Evolutionary conservation across 2,888 invertebrate genomes (phyloP), one percentile per base, ranked within the genome.

Genomic region (Papilio demoleus): DNA sequence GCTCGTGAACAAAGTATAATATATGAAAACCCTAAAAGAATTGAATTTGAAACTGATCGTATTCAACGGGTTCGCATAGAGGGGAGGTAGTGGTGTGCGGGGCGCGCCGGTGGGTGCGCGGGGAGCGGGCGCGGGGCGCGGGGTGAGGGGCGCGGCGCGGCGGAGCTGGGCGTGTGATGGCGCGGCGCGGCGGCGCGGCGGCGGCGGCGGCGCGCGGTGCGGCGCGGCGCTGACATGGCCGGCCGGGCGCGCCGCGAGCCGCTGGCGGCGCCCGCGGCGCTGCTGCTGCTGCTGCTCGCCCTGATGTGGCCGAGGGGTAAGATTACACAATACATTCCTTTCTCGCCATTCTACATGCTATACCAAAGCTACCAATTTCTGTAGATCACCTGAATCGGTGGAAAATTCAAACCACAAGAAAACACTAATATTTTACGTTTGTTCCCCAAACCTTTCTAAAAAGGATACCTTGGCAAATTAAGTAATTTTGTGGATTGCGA

Each of bases 281-380:
- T 91, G 88, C 90, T 92, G 88, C 90, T 92, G 88, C 90, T 90
- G 83, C 88, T 90, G 89, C 90, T 92, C 86, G 89, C 83, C 89
- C 88, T 90, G 86, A 88, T 92, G 81, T 88, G 88, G 86, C 88
- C 88, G 85, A 87, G 87, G 85, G 92, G 92, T 92, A 83, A 89
- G 88, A 74, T 42, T 24, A 53, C 59, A 34, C 24, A 19, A 38
- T 36, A 8, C 27, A 47, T 53, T 19, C 53, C 56, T 27, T 22
- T 17, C 1, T 22, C 11, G 6, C 22, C 2, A 27, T 27, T 53
- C 2, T 6, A n/a, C n/a, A n/a, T n/a, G n/a, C n/a, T n/a, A n/a
- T n/a, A n/a, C 53, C 27, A 27, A 17, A 6, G 0, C 6, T 8
- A 19, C 19, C 42, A 9, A 19, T 45, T 45, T 45, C 42, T 19